Base-by-base conservation (phyloP, 2,888 invertebrate species). In the Caenorhabditis sp. region DNA sequence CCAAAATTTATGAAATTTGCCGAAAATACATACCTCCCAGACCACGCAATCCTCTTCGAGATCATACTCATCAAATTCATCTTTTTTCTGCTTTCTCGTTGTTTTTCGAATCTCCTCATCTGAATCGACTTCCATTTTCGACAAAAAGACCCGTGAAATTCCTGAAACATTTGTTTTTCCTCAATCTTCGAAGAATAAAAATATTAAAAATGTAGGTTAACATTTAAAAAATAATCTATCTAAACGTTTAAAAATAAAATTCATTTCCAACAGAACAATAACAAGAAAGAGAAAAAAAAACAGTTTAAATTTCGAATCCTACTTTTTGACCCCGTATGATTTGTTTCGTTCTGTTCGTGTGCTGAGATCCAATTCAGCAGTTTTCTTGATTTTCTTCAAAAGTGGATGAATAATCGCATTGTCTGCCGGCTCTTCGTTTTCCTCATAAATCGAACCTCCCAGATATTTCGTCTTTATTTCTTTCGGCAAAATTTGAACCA, bases 361-460 rank as follows among this genome's bases (percentile, higher is more conserved):
- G 1, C 56, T 57, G 23, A 67, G 23, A 53, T 73, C 63, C 52
- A 73, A 58, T 25, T 63, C 57, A 8, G 73, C 73, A 0, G 59
- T 60, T 52, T 69, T 69, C 58, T 69, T 73, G 36, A 73, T 73
- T 57, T 56, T 56, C n/a, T 59, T 61, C 31, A 73, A 56, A 3
- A 23, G 59, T 21, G 66, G 68, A 57, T 73, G 73, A 25, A 59
- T 53, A 36, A 43, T 50, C 2, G 36, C 38, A 3, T 26, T 57
- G 26, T 62, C 57, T 4, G 23, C 43, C 0, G 73, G 65, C 26
- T 63, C 68, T n/a, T 69, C 68, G 36, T 68, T 68, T 31, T 73
- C 73, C 17, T 73, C 73, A 50, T 69, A 73, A 59, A 73, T 69
- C 12, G 59, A 60, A 14, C 73, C 73, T 8, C 73, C 73, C 7